Evolutionary conservation across 2,113 vertebrate species (phyloP).

Genomic region (Myotis brandtii): DNA sequence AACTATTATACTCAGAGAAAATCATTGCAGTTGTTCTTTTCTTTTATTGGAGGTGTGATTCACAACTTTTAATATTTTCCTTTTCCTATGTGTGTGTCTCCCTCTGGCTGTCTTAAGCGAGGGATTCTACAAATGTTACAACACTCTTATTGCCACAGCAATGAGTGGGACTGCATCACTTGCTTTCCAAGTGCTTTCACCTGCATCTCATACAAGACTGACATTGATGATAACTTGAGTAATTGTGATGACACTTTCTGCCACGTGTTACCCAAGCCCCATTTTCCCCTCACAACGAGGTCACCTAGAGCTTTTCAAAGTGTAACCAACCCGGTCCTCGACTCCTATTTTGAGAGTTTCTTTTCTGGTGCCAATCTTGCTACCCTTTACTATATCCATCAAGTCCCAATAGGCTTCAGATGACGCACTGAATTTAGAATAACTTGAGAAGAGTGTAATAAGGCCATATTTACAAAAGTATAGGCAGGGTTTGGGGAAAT

Average conservation of each 20-base stretch:
- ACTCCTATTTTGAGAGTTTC: neutral
- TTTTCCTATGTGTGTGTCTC: neutral
- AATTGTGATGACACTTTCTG: neutral
- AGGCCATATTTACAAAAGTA: neutral
- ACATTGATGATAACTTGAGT: neutral
- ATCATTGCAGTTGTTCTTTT: neutral
- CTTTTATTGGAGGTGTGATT: neutral
- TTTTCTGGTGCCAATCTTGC: neutral
- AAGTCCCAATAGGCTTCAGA: neutral
- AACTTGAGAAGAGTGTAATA: neutral
- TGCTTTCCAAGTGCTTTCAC: neutral
- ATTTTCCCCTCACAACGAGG: neutral
- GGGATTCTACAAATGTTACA: neutral
- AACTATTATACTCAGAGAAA: neutral
- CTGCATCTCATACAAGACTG: neutral
- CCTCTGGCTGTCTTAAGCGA: neutral
- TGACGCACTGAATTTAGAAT: neutral
- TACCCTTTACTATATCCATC: neutral
- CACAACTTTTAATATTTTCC: neutral
- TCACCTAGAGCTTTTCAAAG: neutral
- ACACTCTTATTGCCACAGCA: neutral
- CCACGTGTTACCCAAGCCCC: neutral
- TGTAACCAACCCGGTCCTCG: neutral
- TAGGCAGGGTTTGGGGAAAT: neutral
- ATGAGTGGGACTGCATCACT: neutral